Evolutionary conservation across 2,797 vertebrate genomes (phyloP), one percentile per base, ranked within the genome.

Genomic region (Sphenodon punctatus): DNA sequence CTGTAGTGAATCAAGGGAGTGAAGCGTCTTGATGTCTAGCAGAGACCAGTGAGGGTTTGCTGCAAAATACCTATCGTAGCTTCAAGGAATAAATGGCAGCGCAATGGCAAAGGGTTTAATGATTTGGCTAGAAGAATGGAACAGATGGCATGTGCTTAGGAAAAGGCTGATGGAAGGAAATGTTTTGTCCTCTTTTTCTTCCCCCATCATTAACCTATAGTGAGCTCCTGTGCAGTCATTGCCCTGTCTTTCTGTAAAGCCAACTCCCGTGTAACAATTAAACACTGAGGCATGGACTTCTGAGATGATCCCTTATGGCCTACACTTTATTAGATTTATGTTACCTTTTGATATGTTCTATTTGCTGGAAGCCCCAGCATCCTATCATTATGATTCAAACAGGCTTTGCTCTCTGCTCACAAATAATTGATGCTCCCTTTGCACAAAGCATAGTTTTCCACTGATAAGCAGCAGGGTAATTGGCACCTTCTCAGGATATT

Each of bases 351-450:
- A 92, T 93, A 93, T 48, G 49, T 84, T 94, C 90, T 95, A 83
- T 93, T 94, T 94, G 91, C 90, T 93, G 89, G 85, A 90, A 93
- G 89, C 84, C 67, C 86, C 80, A 78, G 86, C 87, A 92, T 90
- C 88, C 93, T 92, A 84, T 94, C 92, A 90, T 95, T 94, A 92
- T 84, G 93, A 92, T 90, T 94, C 93, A 87, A 92, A 89, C 89
- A 90, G 85, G 67, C 88, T 93, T 92, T 85, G 86, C 94, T 93
- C 88, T 92, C 89, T 92, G 90, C 92, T 94, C 93, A 95, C 94
- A 94, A 95, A 96, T 95, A 95, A 96, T 95, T 95, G 94, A 95
- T 95, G 93, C 78, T 95, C 89, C 90, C 86, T 88, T 94, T 92
- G 85, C 92, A 94, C 92, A 91, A 94, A 92, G 92, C 93, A 87